Percentiles rank a stretch among this genome's conserved stretches.
These are phyloP conservation scores for Ryuthela nishihirai DNA, from an alignment of 2,888 invertebrate genomes.

Conservation along the genomic window DNA sequence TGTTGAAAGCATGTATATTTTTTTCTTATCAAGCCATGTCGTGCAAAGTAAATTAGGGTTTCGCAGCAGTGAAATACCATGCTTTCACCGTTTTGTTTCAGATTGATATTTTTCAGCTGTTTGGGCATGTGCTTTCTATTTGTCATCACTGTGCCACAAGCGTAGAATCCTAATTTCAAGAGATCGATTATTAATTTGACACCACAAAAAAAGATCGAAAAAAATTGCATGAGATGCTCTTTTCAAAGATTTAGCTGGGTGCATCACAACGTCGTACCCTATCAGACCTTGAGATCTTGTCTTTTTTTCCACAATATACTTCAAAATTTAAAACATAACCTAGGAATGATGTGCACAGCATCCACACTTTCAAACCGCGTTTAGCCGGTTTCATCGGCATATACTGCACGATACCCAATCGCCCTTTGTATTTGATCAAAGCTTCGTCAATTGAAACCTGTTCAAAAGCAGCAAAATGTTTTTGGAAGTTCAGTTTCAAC, in stretches of 20 bases:
- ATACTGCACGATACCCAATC: conserved; percentile 2
- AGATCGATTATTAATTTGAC: no score
- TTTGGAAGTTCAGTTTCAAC: not conserved
- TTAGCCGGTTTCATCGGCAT: not conserved
- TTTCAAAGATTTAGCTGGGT: not conserved
- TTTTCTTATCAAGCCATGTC: no score
- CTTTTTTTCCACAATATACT: not conserved
- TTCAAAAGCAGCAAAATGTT: not conserved
- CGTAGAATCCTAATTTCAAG: no score
- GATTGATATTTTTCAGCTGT: no score
- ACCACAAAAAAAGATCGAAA: no score
- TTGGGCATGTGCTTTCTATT: no score
- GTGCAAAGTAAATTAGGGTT: no score
- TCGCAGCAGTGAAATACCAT: no score
- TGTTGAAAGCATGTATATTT: no score
- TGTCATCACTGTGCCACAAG: no score
- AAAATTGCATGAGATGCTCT: no score
- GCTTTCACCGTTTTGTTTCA: no score
- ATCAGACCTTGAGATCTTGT: not conserved
- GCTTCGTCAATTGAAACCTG: conserved; percentile 1
- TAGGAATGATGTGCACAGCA: not conserved
- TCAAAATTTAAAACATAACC: conserved; percentile 1
- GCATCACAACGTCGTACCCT: not conserved
- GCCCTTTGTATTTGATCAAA: not conserved
- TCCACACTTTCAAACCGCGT: not conserved